Conservation (phyloP, 92 coral and sea anemone species). For the Umimayanthus chanpuru region DNA sequence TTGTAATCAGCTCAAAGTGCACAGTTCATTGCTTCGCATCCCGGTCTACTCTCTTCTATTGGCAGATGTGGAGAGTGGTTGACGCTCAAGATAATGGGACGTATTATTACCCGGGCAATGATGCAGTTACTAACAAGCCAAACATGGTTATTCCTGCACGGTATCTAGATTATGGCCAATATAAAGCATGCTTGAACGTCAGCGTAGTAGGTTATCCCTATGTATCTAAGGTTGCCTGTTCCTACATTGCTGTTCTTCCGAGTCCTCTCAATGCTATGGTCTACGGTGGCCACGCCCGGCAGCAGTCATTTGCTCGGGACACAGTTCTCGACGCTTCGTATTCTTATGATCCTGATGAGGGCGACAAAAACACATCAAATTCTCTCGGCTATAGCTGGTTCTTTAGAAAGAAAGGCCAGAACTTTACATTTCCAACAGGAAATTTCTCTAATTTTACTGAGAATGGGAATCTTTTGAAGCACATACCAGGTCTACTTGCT, state of each 20-base stretch:
- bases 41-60: constrained; percentile 59
- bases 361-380: neutral
- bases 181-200: constrained; percentile 58
- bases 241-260: constrained; percentile 52
- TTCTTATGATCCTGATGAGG: constrained; percentile 70
- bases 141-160: constrained; percentile 52
- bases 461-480: constrained; percentile 46
- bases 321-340: constrained; percentile 47
- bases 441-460: constrained; percentile 10
- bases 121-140: constrained; percentile 6
- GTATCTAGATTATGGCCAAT: constrained; percentile 53
- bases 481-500: constrained; percentile 52
- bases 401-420: constrained; percentile 59
- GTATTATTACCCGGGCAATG: neutral
- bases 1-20: constrained; percentile 61
- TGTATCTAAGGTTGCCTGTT: constrained; percentile 35
- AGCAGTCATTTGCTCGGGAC: constrained; percentile 51
- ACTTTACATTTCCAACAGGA: constrained; percentile 55
- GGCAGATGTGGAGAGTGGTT: constrained; percentile 49
- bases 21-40: constrained; percentile 72
- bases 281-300: constrained; percentile 67
- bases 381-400: constrained; percentile 54
- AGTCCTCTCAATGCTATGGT: constrained; percentile 64
- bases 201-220: constrained; percentile 51
- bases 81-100: constrained; percentile 25